phyloP scores from a whole-genome alignment of 1,140 invertebrate species.

The Oreohelix idahoensis region DNA sequence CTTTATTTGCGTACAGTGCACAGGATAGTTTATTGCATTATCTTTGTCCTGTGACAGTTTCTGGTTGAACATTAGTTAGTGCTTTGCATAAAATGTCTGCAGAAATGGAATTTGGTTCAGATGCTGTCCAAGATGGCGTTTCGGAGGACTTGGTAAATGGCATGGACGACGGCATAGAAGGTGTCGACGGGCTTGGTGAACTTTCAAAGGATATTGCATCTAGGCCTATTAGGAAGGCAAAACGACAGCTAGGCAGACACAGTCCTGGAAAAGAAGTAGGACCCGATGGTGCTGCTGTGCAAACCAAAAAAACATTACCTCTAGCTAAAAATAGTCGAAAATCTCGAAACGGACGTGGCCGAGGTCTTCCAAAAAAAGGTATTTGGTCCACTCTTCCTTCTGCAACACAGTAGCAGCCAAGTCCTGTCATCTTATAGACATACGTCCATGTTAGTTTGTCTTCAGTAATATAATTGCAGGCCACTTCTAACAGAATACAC shows the following conservation, averaged over 20 bases:
- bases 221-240: constrained; percentile 47
- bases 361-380: constrained; percentile 66
- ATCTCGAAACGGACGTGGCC: constrained; percentile 58
- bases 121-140: constrained; percentile 47
- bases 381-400: too few relatives aligned
- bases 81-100: constrained; percentile 36
- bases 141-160: constrained; percentile 43
- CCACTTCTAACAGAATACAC: too few relatives aligned
- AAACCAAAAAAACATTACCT: constrained; percentile 39
- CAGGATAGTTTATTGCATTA: background rate
- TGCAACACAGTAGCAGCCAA: too few relatives aligned
- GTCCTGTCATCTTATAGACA: too few relatives aligned
- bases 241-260: constrained; percentile 40
- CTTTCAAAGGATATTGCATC: constrained; percentile 33
- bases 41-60: background rate
- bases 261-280: constrained; percentile 38
- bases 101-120: constrained; percentile 42
- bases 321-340: constrained; percentile 63
- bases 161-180: constrained; percentile 16
- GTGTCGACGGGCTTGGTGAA: constrained; percentile 31
- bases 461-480: too few relatives aligned
- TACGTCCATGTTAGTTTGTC: too few relatives aligned
- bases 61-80: background rate
- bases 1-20: background rate
- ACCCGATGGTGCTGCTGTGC: constrained; percentile 31